These are phyloP conservation scores for Oryzias celebensis DNA, from an alignment of 2,113 vertebrate genomes.

Conservation along the genomic window DNA sequence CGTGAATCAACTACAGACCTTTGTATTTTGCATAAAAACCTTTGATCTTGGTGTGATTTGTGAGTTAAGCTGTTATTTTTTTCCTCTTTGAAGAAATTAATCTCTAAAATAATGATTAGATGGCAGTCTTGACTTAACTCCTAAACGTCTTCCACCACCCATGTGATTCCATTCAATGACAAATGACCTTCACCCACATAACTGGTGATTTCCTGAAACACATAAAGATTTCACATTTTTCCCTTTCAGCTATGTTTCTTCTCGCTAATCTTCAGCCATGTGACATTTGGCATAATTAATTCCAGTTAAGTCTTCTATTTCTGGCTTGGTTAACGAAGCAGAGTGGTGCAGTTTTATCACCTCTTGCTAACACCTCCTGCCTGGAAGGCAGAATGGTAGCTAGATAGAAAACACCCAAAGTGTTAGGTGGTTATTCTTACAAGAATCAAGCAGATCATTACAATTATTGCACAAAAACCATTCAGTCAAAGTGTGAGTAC, in stretches of 20 bases:
- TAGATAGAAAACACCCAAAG: slow-evolving; percentile 19
- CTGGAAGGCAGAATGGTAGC: slow-evolving; percentile 24
- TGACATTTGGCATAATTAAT: slow-evolving; percentile 77
- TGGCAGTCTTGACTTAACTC: too few relatives aligned
- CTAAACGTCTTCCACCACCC: not conserved
- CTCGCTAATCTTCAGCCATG: slow-evolving; percentile 64
- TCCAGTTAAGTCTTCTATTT: slow-evolving; percentile 73
- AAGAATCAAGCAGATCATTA: not conserved
- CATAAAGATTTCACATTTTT: slow-evolving; percentile 59
- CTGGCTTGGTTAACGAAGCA: slow-evolving; percentile 57
- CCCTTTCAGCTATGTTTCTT: slow-evolving; percentile 54
- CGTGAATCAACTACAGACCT: too few relatives aligned
- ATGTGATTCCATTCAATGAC: slow-evolving; percentile 14
- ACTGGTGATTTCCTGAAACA: slow-evolving; percentile 56
- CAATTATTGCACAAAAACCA: not conserved
- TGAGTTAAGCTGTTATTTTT: too few relatives aligned
- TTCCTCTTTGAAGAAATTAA: too few relatives aligned
- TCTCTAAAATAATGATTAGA: too few relatives aligned
- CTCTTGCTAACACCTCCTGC: slow-evolving; percentile 44
- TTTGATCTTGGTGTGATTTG: too few relatives aligned
- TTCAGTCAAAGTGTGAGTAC: too few relatives aligned
- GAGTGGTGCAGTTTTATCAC: slow-evolving; percentile 53
- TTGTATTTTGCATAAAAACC: too few relatives aligned
- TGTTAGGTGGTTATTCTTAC: slow-evolving; percentile 12
- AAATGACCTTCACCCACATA: slow-evolving; percentile 11